These are phyloP conservation scores for Stegana nigrithorax DNA, from an alignment of 2,888 invertebrate genomes.

Conservation along the genomic window DNA sequence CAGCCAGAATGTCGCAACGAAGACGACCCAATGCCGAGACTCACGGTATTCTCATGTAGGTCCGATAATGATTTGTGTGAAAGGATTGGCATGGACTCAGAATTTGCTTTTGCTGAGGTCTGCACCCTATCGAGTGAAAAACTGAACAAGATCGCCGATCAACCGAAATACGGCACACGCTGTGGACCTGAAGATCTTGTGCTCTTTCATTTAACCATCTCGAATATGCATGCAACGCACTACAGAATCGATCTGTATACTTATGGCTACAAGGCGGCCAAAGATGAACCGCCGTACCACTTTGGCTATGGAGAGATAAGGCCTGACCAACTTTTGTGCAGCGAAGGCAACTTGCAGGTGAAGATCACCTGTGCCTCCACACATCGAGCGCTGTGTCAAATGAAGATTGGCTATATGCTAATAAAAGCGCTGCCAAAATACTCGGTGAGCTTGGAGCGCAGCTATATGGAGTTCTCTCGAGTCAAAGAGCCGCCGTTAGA, in stretches of 20 bases:
- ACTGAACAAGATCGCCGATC: constrained; percentile 74
- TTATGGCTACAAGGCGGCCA: constrained; percentile 73
- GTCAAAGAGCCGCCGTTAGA: constrained; percentile 83
- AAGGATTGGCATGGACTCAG: constrained; percentile 9
- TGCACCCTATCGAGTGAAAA: constrained; percentile 74
- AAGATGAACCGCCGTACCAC: constrained; percentile 82
- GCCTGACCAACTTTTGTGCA: constrained; percentile 81
- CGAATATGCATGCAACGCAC: constrained; percentile 79
- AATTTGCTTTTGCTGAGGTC: constrained; percentile 72
- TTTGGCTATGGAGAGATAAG: constrained; percentile 89
- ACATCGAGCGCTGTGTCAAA: constrained; percentile 85
- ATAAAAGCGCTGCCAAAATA: constrained; percentile 41
- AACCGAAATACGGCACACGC: constrained; percentile 82
- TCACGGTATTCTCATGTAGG: no score
- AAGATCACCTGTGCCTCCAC: constrained; percentile 86
- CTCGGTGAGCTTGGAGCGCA: constrained; percentile 80
- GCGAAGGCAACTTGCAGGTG: constrained; percentile 79
- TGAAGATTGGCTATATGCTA: constrained; percentile 73
- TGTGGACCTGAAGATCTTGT: constrained; percentile 80
- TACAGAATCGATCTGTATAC: constrained; percentile 86
- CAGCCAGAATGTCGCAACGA: constrained; percentile 55
- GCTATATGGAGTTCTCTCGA: constrained; percentile 86
- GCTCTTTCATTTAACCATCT: constrained; percentile 80
- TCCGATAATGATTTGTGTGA: not conserved
- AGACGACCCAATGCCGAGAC: constrained; percentile 15